Base-by-base conservation (phyloP, 2,113 vertebrate genomes). In the Hystrix brachyura region DNA sequence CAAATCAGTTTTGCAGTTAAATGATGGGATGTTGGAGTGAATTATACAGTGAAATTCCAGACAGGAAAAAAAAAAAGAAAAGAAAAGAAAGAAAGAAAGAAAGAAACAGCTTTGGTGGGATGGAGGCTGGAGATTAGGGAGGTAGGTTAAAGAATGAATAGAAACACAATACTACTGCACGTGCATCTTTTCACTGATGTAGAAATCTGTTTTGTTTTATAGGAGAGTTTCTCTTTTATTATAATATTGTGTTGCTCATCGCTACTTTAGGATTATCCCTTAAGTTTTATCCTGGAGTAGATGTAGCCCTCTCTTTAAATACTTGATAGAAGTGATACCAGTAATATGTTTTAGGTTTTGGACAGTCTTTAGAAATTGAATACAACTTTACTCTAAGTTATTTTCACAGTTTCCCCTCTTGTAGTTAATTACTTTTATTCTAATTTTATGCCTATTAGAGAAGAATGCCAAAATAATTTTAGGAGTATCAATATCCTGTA, bases 11-110 rank as follows among this genome's bases (percentile, higher is more conserved):
- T 69, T 92, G 38, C 57, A 25, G 48, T 92, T 86, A 23, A 17
- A 62, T 59, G 7, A 88, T 71, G 55, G 34, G 7, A 60, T 53
- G 1, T 94, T 72, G 72, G 43, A 43, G 88, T 76, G 84, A n/a
- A 92, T 93, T 57, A 67, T 64, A 71, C 3, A 62, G 62, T 81
- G 6, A 71, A 69, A 15, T 65, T 4, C 7, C 27, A 67, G 13
- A 18, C 83, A 76, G 55, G 48, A 78, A 93, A 90, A 91, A 81
- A 55, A 91, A 96, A 12, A 90, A 95, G n/a, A 91, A 81, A 55
- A 91, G 95, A 12, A 90, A 95, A 76, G 55, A 48, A 78, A 93
- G 88, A 91, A 81, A 55, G 88, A 96, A 12, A 90, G 94, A 81
- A 60, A 65, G 27, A 87, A 95, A 72, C 18, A 76, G 72, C 0